These are phyloP conservation scores for Amphiprion percula DNA, from an alignment of 2,113 vertebrate genomes.

Conservation along the genomic window DNA sequence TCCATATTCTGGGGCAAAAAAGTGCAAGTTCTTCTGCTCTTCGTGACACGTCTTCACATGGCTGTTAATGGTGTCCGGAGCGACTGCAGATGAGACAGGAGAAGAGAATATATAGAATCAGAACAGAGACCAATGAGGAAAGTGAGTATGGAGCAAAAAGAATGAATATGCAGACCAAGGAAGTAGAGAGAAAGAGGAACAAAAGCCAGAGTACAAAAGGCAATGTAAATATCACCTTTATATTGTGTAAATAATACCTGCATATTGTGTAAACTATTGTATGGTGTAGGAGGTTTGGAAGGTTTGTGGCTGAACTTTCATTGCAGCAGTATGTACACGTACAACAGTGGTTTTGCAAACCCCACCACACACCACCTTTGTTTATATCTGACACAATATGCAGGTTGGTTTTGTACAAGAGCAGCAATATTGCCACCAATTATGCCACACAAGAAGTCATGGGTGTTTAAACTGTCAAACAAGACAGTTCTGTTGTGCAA, in stretches of 20 bases:
- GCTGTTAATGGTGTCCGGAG: constrained; percentile 98
- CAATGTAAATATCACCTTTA: not conserved
- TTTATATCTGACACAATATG: not conserved
- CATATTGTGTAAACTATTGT: not conserved
- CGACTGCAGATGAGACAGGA: constrained; percentile 84
- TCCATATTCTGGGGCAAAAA: constrained; percentile 98
- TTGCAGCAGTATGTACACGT: not conserved
- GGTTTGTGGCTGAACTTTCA: not conserved
- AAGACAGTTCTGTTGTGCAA: not conserved
- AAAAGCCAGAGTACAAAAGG: not conserved
- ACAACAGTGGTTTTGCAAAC: constrained; percentile 12
- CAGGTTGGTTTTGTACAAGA: not conserved
- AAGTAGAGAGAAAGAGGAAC: not conserved
- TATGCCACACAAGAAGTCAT: not conserved
- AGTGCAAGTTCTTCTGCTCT: constrained; percentile 98
- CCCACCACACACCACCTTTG: not conserved
- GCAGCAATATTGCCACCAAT: not conserved
- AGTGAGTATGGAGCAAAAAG: not conserved
- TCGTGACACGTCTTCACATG: constrained; percentile 97
- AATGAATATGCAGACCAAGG: not conserved
- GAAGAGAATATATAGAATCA: not conserved
- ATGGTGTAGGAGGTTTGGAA: not conserved
- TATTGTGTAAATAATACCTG: not conserved
- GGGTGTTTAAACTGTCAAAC: not conserved
- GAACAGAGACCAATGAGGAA: not conserved